Conservation (phyloP, 2,113 vertebrate genomes). For the Melanotaenia duboulayi region DNA sequence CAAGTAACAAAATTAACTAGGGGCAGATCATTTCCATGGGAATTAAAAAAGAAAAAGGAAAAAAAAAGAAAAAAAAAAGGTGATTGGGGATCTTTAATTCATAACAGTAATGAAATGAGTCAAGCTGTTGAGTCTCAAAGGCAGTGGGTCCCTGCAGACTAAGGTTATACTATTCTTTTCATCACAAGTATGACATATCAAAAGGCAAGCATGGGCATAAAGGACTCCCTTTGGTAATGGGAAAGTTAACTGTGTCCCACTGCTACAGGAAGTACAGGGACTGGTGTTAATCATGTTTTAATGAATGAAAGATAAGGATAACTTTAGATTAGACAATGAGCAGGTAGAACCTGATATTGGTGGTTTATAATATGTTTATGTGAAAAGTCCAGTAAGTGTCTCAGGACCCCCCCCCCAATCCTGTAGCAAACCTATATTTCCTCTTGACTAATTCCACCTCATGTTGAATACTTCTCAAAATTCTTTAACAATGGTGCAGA, state of each 20-base stretch:
- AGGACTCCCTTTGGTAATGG: conserved; percentile 59
- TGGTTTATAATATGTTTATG: background rate
- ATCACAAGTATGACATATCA: conserved; percentile 61
- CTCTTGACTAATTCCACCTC: background rate
- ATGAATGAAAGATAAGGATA: conserved; percentile 9
- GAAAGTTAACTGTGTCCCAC: conserved; percentile 47
- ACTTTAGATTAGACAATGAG: conserved; percentile 3
- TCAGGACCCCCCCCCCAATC: background rate
- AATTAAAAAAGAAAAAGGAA: conserved; percentile 10
- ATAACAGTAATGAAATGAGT: conserved; percentile 77
- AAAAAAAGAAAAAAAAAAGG: conserved; percentile 26
- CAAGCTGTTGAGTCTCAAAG: conserved; percentile 75
- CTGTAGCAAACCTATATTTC: background rate
- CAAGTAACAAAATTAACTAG: conserved; percentile 64
- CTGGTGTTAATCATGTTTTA: conserved; percentile 41
- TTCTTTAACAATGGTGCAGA: conserved; percentile 8
- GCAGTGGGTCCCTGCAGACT: conserved; percentile 45
- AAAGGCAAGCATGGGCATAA: conserved; percentile 46
- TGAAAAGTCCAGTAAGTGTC: background rate
- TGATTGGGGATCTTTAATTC: conserved; percentile 74
- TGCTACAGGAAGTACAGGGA: conserved; percentile 24
- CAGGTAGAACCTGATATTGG: background rate
- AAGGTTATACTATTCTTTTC: conserved; percentile 63
- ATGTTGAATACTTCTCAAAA: background rate
- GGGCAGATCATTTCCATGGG: conserved; percentile 52